Evolutionary conservation across 2,888 invertebrate genomes (phyloP).

Genomic region (Brachynemurus nebulosus): DNA sequence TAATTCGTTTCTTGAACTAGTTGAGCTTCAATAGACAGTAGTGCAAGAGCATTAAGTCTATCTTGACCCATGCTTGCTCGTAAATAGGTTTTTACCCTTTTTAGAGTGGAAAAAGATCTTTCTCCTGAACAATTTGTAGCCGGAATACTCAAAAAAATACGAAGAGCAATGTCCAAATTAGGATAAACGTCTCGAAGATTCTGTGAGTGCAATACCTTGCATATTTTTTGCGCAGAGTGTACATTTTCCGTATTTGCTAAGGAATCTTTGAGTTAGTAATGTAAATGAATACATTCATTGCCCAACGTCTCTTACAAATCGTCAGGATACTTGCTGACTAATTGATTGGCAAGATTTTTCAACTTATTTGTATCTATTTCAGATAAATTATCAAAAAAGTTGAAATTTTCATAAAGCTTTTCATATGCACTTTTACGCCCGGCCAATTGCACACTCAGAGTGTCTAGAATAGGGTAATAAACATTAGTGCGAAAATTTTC

Average conservation of each 20-base stretch:
- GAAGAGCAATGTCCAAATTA: not conserved
- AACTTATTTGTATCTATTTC: not conserved
- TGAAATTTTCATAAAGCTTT: not conserved
- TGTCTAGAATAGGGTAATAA: not conserved
- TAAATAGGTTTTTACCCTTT: not conserved
- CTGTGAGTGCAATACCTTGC: not conserved
- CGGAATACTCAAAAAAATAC: not conserved
- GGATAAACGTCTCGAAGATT: not conserved
- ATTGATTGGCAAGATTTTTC: constrained; percentile 7
- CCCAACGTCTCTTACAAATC: constrained; percentile 8
- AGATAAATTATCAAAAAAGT: not conserved
- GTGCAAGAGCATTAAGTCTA: not conserved
- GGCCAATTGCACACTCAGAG: not conserved
- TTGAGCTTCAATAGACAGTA: not conserved
- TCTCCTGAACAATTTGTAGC: not conserved
- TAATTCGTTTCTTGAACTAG: not conserved
- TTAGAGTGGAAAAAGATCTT: not conserved
- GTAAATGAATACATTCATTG: constrained; percentile 10
- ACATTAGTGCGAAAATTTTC: not conserved
- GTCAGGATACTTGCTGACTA: constrained; percentile 9
- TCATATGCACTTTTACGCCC: constrained; percentile 4
- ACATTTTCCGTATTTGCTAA: not conserved
- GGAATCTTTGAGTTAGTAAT: constrained; percentile 8
- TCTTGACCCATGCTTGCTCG: not conserved
- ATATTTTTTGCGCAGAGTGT: not conserved